A percentile compares a stretch with the other conserved stretches of the same genome.
Evolutionary conservation across 1,140 invertebrate species (phyloP).

Genomic region (Drosophila ambigua): DNA sequence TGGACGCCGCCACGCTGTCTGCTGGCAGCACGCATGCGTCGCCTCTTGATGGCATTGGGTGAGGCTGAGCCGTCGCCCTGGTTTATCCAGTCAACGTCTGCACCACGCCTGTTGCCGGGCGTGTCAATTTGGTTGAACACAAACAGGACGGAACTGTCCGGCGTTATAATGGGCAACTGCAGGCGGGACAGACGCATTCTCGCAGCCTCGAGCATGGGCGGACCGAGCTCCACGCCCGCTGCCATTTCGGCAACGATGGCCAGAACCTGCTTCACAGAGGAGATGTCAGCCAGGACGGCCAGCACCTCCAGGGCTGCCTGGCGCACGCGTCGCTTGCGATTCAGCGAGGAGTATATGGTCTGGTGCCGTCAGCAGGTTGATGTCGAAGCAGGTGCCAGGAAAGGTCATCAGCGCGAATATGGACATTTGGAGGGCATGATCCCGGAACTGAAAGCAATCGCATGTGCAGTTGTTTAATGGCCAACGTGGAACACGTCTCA

Average conservation of each 20-base stretch:
- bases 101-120: slow-evolving; percentile 69
- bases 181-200: slow-evolving; percentile 86
- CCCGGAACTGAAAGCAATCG: slow-evolving; percentile 85
- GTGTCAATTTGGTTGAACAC: slow-evolving; percentile 83
- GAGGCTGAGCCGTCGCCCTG: slow-evolving; percentile 86
- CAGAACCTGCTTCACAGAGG: slow-evolving; percentile 85
- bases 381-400: slow-evolving; percentile 92
- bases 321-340: slow-evolving; percentile 89
- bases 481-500: background rate
- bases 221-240: slow-evolving; percentile 80
- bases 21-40: slow-evolving; percentile 41
- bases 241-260: slow-evolving; percentile 84
- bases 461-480: background rate
- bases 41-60: slow-evolving; percentile 84
- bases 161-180: slow-evolving; percentile 87
- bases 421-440: slow-evolving; percentile 91
- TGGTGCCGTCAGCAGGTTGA: slow-evolving; percentile 86
- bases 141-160: slow-evolving; percentile 89
- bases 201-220: slow-evolving; percentile 84
- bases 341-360: slow-evolving; percentile 86
- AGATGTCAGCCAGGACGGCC: slow-evolving; percentile 90
- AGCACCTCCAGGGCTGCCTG: slow-evolving; percentile 92
- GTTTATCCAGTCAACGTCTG: slow-evolving; percentile 90
- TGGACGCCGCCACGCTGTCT: slow-evolving; percentile 18
- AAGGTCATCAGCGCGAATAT: slow-evolving; percentile 91